phyloP scores from a whole-genome alignment of 2,888 invertebrate genomes.

The Antitype chi region DNA sequence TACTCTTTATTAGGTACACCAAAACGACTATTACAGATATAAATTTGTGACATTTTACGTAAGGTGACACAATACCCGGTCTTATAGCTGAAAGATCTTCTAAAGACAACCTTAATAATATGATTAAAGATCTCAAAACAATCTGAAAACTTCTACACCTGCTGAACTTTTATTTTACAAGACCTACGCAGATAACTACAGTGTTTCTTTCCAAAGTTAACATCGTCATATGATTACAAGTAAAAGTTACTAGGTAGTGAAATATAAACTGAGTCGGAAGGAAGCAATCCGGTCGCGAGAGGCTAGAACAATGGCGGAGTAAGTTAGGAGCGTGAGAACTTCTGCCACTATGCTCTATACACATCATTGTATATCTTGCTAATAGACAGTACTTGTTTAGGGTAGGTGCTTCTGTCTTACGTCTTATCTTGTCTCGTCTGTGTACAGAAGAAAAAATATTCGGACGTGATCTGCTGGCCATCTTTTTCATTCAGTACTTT shows the following conservation, averaged over 20 bases:
- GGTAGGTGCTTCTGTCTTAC: background rate
- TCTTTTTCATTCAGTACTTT: background rate
- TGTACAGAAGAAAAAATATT: slow-evolving; percentile 3
- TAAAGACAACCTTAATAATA: background rate
- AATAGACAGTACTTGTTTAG: background rate
- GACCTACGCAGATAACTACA: background rate
- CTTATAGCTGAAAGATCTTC: background rate
- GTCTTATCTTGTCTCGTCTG: background rate
- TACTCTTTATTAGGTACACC: background rate
- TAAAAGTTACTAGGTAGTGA: slow-evolving; percentile 21
- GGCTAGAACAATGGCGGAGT: slow-evolving; percentile 17
- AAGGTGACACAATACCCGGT: background rate
- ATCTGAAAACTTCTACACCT: background rate
- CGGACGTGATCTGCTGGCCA: background rate
- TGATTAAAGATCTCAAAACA: background rate
- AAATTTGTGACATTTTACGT: background rate
- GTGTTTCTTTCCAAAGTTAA: background rate
- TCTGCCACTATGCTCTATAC: slow-evolving; percentile 3
- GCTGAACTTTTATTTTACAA: background rate
- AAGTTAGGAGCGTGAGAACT: slow-evolving; percentile 27
- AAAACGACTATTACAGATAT: background rate
- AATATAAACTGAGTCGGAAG: slow-evolving; percentile 27
- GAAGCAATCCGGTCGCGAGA: slow-evolving; percentile 22
- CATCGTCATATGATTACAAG: slow-evolving; percentile 4
- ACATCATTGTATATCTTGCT: background rate